phyloP scores from a whole-genome alignment of 2,797 vertebrate genomes.

The Acanthopagrus latus region DNA sequence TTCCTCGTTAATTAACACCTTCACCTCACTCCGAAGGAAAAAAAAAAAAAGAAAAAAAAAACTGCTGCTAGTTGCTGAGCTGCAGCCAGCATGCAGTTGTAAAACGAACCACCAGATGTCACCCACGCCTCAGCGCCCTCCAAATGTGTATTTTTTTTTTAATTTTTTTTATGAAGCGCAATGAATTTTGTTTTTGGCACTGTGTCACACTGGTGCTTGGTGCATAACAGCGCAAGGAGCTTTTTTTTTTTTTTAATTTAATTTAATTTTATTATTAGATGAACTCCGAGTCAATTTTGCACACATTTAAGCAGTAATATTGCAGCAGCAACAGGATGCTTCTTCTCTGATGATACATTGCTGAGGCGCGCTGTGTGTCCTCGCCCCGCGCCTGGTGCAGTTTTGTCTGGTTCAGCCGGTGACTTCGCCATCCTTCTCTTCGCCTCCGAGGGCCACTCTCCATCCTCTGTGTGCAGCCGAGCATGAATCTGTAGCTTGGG shows the following conservation, averaged over 20 bases:
- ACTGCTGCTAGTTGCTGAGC: constrained; percentile 16
- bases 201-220: constrained; percentile 48
- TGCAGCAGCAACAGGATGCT: constrained; percentile 57
- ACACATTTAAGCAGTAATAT: constrained; percentile 21
- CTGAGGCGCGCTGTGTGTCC: constrained; percentile 35
- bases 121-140: constrained; percentile 58
- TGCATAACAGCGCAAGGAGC: constrained; percentile 42
- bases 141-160: constrained; percentile 51
- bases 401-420: constrained; percentile 37
- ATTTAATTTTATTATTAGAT: constrained; percentile 18
- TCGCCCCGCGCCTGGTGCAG: constrained; percentile 47
- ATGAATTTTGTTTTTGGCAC: constrained; percentile 68
- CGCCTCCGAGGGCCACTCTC: constrained; percentile 66
- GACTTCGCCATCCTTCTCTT: constrained; percentile 63
- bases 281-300: constrained; percentile 47
- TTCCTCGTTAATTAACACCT: constrained; percentile 53
- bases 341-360: constrained; percentile 37
- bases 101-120: constrained; percentile 76
- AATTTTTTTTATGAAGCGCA: constrained; percentile 53
- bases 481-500: constrained; percentile 69
- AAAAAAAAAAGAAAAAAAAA: neutral
- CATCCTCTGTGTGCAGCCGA: constrained; percentile 68
- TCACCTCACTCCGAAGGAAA: neutral
- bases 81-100: constrained; percentile 57
- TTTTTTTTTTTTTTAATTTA: constrained; percentile 15